Evolutionary conservation across 2,888 invertebrate species (phyloP), one percentile per base, ranked within the genome.

Genomic region (Lamproptera curius): DNA sequence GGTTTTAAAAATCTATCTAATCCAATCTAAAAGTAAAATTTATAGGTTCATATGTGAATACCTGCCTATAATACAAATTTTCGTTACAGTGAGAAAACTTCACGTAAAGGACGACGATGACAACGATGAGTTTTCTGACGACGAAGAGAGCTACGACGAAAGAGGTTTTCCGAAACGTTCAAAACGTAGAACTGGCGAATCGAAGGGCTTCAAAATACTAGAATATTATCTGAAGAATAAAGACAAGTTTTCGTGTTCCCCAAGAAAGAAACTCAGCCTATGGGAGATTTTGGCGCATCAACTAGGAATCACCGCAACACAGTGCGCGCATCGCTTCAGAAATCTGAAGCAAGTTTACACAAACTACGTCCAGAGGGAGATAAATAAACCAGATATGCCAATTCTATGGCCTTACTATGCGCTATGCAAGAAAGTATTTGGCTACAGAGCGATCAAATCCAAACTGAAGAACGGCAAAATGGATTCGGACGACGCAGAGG

Each of bases 341-440:
- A 78, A 79, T 46, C 54, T 85, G 1, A 85, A 85, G 53, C 79
- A 84, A 62, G 76, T 79, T 0, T 87, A 83, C 57, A 76, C 71
- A 0, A 62, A 68, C 0, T 76, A 78, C 2, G 66, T 86, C 0
- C 77, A 84, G 51, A 70, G 80, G 42, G 86, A 87, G 46, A 80
- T 86, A 0, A 76, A 66, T 3, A 79, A 77, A 50, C 85, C 86
- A 0, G 82, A 82, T 47, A 76, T 73, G 59, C 77, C 79, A 0
- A 79, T 86, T 16, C 33, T 50, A 0, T 86, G 85, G 86, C 85
- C 84, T 0, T 84, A 86, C 42, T 86, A 80, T 8, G 61, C 67
- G 2, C 51, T 82, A 0, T 85, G 85, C 58, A 87, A 86, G 48
- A 87, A 84, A 62, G 82, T 83, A 0, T 87, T 86, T 14, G 85